phyloP scores from a whole-genome alignment of 2,797 vertebrate genomes.

The Craterocephalus amniculus region DNA sequence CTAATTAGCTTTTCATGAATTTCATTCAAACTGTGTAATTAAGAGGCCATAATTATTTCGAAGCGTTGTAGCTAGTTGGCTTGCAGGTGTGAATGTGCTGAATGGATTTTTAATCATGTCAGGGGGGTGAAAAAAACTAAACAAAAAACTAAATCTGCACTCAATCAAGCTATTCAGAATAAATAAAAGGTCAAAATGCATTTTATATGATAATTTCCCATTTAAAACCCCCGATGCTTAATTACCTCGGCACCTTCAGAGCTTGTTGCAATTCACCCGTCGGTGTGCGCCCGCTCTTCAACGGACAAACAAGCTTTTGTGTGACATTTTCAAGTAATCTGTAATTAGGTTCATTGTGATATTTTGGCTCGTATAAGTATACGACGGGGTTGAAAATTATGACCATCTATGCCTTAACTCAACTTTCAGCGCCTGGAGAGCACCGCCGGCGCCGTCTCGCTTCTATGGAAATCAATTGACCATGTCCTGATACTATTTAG shows the following conservation, averaged over 20 bases:
- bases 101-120: slow-evolving; percentile 21
- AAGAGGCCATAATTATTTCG: slow-evolving; percentile 13
- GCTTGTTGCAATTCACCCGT: slow-evolving; percentile 35
- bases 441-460: slow-evolving; percentile 27
- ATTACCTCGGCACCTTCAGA: slow-evolving; percentile 50
- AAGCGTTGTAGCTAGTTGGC: not conserved
- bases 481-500: slow-evolving; percentile 60
- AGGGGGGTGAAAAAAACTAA: too few relatives aligned
- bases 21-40: not conserved
- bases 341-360: slow-evolving; percentile 67
- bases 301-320: slow-evolving; percentile 52
- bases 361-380: slow-evolving; percentile 31
- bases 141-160: not conserved
- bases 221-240: slow-evolving; percentile 52
- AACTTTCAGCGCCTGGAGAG: slow-evolving; percentile 39
- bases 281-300: slow-evolving; percentile 19
- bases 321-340: slow-evolving; percentile 62
- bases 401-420: slow-evolving; percentile 52
- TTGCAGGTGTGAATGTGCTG: slow-evolving; percentile 27
- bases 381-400: slow-evolving; percentile 38
- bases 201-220: slow-evolving; percentile 64
- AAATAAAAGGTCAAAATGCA: slow-evolving; percentile 56
- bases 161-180: slow-evolving; percentile 43
- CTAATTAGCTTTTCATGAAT: not conserved
- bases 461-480: slow-evolving; percentile 64